Evolutionary conservation across 2,797 vertebrate genomes (phyloP).

Genomic region (Pogonophryne albipinna): DNA sequence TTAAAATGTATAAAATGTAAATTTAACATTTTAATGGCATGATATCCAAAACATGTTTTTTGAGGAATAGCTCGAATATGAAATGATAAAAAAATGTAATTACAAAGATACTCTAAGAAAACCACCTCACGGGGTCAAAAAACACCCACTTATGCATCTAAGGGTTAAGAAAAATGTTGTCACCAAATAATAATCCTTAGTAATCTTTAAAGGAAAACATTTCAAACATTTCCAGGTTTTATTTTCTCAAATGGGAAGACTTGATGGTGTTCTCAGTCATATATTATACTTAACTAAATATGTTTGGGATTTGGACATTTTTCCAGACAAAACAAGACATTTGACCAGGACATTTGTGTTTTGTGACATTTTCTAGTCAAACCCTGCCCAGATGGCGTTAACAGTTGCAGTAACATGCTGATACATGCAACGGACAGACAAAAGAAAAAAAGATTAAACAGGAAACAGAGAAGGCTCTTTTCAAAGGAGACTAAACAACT

Average conservation of each 20-base stretch:
- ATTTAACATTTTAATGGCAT: too few species aligned
- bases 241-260: neutral
- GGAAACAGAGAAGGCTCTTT: neutral
- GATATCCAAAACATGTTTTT: too few species aligned
- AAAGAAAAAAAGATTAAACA: conserved; percentile 18
- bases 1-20: too few species aligned
- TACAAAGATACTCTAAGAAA: too few species aligned
- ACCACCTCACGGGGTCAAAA: too few species aligned
- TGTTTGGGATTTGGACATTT: neutral
- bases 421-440: neutral
- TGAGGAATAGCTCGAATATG: too few species aligned
- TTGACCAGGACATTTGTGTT: neutral
- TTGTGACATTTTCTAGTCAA: neutral
- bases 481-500: neutral
- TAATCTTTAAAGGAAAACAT: neutral
- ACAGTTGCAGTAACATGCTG: conserved; percentile 5
- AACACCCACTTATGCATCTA: too few species aligned
- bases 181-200: neutral
- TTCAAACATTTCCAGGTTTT: neutral
- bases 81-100: too few species aligned
- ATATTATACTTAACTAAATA: neutral
- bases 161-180: neutral
- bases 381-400: neutral
- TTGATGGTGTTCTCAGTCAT: conserved; percentile 12
- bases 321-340: neutral